Evolutionary conservation across 2,888 invertebrate genomes (phyloP).

Genomic region (Gonocerus acuteangulatus): DNA sequence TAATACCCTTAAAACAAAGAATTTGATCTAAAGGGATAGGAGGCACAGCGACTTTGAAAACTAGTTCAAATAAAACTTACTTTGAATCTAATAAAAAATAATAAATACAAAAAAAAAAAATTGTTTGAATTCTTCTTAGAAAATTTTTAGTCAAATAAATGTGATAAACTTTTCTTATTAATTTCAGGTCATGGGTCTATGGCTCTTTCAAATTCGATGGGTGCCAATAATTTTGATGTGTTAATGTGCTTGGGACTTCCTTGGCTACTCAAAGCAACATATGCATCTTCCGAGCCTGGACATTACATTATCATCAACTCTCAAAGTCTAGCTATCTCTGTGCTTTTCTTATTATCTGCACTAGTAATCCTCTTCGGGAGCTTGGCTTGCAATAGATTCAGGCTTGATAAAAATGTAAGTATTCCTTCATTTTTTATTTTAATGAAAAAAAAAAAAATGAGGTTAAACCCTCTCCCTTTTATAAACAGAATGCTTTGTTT

Average conservation of each 20-base stretch:
- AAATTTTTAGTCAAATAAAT: too few species aligned
- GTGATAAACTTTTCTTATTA: too few species aligned
- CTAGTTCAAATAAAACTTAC: too few species aligned
- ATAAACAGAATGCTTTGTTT: too few species aligned
- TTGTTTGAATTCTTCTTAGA: too few species aligned
- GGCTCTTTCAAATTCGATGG: conserved; percentile 86
- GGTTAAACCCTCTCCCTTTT: background rate
- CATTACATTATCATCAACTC: conserved; percentile 83
- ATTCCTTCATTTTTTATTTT: background rate
- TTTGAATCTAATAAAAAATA: too few species aligned
- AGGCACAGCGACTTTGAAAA: too few species aligned
- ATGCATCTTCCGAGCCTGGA: conserved; percentile 67
- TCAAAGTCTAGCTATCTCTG: conserved; percentile 80
- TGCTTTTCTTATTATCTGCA: conserved; percentile 78
- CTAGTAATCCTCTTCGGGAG: conserved; percentile 73
- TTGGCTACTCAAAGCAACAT: conserved; percentile 80
- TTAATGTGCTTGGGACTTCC: conserved; percentile 77
- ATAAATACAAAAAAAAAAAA: too few species aligned
- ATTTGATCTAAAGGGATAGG: too few species aligned
- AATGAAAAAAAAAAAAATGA: background rate
- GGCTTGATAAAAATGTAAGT: conserved; percentile 64
- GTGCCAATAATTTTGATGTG: conserved; percentile 84
- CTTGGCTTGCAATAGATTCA: conserved; percentile 78
- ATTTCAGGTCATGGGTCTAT: conserved; percentile 72
- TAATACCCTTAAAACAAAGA: too few species aligned